phyloP scores from a whole-genome alignment of 1,140 invertebrate species.

The Philopotamus ludificatus region DNA sequence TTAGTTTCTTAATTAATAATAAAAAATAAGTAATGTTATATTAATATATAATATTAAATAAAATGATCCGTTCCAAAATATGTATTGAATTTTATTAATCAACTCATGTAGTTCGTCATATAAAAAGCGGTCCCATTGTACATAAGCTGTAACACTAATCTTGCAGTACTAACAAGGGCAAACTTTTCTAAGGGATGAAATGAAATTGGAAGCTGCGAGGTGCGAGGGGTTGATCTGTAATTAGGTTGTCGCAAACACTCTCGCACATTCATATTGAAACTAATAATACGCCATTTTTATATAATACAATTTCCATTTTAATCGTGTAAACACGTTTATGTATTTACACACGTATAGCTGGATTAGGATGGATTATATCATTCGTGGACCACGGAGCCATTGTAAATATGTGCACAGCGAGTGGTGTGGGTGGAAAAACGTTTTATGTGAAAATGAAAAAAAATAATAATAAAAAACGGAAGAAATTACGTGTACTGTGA shows the following conservation, averaged over 20 bases:
- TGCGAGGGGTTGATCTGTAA: slow-evolving; percentile 32
- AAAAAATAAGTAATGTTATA: too few species aligned
- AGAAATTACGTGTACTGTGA: slow-evolving; percentile 21
- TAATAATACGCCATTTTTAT: slow-evolving; percentile 8
- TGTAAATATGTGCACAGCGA: slow-evolving; percentile 35
- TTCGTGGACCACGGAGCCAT: background rate
- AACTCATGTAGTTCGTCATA: too few species aligned
- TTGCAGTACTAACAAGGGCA: slow-evolving; percentile 15
- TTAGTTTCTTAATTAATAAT: too few species aligned
- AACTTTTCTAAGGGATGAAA: slow-evolving; percentile 17
- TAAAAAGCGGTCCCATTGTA: background rate
- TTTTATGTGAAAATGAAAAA: slow-evolving; percentile 33
- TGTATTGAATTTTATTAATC: too few species aligned
- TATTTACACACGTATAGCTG: too few species aligned
- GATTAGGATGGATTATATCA: background rate
- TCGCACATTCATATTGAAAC: too few species aligned
- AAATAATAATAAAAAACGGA: too few species aligned
- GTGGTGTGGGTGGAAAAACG: slow-evolving; percentile 29
- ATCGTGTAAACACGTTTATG: too few species aligned
- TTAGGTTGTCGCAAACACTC: slow-evolving; percentile 38
- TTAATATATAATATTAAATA: too few species aligned
- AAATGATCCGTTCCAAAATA: too few species aligned
- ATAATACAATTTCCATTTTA: background rate
- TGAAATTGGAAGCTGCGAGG: slow-evolving; percentile 21
- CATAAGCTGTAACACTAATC: background rate